A percentile compares a stretch with the other conserved stretches of the same genome.
These are phyloP conservation scores for Lophius piscatorius DNA, from an alignment of 2,113 vertebrate species.

Conservation along the genomic window DNA sequence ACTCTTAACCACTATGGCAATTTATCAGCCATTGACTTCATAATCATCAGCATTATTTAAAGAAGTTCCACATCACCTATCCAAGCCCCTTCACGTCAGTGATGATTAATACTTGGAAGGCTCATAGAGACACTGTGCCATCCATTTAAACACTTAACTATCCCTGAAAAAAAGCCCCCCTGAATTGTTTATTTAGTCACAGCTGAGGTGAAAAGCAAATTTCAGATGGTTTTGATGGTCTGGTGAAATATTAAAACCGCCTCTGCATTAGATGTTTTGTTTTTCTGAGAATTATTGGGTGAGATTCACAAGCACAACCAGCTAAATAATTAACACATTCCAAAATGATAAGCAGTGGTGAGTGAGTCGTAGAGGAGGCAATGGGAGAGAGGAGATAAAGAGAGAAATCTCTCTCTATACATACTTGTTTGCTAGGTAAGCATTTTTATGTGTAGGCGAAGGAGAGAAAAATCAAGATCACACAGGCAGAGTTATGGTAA, in stretches of 20 bases:
- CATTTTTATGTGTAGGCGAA: slow-evolving; percentile 62
- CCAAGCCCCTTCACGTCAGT: slow-evolving; percentile 29
- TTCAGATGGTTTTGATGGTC: slow-evolving; percentile 41
- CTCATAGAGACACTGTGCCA: slow-evolving; percentile 22
- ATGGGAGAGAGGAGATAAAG: slow-evolving; percentile 15
- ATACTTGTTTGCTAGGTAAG: slow-evolving; percentile 68
- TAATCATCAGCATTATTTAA: slow-evolving; percentile 61
- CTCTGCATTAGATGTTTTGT: slow-evolving; percentile 46
- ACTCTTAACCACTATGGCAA: slow-evolving; percentile 31
- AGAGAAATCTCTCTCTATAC: slow-evolving; percentile 33
- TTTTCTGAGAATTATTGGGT: slow-evolving; percentile 57
- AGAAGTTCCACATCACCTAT: slow-evolving; percentile 40
- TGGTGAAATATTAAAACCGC: slow-evolving; percentile 60
- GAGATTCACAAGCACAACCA: slow-evolving; percentile 44
- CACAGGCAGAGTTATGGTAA: slow-evolving; percentile 76
- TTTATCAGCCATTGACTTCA: slow-evolving; percentile 55
- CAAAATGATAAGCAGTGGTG: slow-evolving; percentile 61
- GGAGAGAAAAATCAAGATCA: slow-evolving; percentile 65
- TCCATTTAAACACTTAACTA: slow-evolving; percentile 44
- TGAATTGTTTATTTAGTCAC: slow-evolving; percentile 50
- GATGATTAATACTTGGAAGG: slow-evolving; percentile 57
- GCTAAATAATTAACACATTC: slow-evolving; percentile 76
- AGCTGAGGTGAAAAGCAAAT: slow-evolving; percentile 15
- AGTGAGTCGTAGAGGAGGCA: slow-evolving; percentile 25
- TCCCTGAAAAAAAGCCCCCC: slow-evolving; percentile 6